A percentile compares a stretch with the other conserved stretches of the same genome.
Evolutionary conservation across 2,888 invertebrate genomes (phyloP).

Genomic region (Calephelis perditalis): DNA sequence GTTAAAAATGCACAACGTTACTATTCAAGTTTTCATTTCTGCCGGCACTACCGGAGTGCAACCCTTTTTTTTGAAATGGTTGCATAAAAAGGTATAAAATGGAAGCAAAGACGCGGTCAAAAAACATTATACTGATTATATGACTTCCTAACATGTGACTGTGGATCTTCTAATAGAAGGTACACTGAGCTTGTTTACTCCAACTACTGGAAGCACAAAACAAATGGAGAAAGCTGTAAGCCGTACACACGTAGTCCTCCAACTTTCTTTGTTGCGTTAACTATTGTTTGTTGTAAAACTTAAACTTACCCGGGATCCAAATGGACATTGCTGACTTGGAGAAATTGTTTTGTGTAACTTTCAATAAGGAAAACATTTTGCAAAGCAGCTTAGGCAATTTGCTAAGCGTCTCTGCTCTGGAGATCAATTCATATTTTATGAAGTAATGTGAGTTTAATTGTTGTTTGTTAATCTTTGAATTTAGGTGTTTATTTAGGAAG

Average conservation of each 20-base stretch:
- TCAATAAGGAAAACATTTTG: constrained; percentile 71
- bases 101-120: too few species aligned
- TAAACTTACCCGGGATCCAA: constrained; percentile 64
- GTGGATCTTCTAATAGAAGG: neutral
- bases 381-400: constrained; percentile 67
- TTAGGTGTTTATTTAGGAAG: constrained; percentile 17
- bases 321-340: constrained; percentile 62
- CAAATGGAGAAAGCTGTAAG: constrained; percentile 30
- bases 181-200: constrained; percentile 1
- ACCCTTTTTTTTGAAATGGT: too few species aligned
- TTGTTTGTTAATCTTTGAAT: constrained; percentile 25
- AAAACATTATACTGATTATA: too few species aligned
- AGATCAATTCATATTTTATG: constrained; percentile 53
- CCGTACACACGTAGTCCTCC: constrained; percentile 42
- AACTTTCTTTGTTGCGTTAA: constrained; percentile 71
- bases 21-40: too few species aligned
- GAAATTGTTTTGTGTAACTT: constrained; percentile 73
- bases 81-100: too few species aligned
- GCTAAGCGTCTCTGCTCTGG: constrained; percentile 40
- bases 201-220: constrained; percentile 8
- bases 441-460: constrained; percentile 53
- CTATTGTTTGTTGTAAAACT: constrained; percentile 71
- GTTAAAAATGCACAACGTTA: too few species aligned
- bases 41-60: too few species aligned
- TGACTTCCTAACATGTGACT: neutral